These are phyloP conservation scores for Stegodyphus dumicola DNA, from an alignment of 1,140 invertebrate genomes.

Conservation along the genomic window DNA sequence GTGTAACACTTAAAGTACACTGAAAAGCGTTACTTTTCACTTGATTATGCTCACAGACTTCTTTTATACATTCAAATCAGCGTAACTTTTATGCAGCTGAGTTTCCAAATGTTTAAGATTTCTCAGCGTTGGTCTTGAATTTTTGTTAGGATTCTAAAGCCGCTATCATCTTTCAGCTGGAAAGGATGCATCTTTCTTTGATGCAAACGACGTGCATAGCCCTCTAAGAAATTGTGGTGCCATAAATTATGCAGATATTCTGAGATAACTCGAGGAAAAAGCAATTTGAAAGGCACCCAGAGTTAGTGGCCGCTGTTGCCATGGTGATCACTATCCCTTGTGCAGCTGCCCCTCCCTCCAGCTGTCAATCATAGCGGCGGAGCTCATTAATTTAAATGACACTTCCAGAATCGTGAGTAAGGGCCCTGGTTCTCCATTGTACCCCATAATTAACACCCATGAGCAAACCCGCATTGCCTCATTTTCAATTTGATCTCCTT, in stretches of 20 bases:
- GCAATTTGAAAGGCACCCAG: constrained; percentile 58
- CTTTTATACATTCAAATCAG: no score
- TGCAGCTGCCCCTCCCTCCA: constrained; percentile 44
- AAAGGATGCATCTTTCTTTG: background rate
- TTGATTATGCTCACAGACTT: no score
- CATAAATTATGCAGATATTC: constrained; percentile 61
- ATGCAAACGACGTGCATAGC: constrained; percentile 16
- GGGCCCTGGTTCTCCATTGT: constrained; percentile 19
- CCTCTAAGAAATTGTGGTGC: constrained; percentile 51
- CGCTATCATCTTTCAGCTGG: background rate
- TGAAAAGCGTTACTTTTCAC: no score
- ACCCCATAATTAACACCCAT: constrained; percentile 54
- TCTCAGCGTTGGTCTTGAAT: background rate
- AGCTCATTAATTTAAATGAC: constrained; percentile 61
- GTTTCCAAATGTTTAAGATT: constrained; percentile 7
- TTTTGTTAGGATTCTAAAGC: constrained; percentile 18
- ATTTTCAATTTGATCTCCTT: constrained; percentile 36
- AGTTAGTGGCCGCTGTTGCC: constrained; percentile 51
- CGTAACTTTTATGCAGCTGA: no score
- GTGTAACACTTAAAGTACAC: no score
- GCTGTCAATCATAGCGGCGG: constrained; percentile 55
- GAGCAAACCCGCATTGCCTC: constrained; percentile 53
- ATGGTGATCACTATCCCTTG: constrained; percentile 43
- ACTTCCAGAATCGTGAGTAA: constrained; percentile 50
- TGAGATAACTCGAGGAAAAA: constrained; percentile 58